Evolutionary conservation across 2,888 invertebrate species (phyloP).

Genomic region (Apamea sordens): DNA sequence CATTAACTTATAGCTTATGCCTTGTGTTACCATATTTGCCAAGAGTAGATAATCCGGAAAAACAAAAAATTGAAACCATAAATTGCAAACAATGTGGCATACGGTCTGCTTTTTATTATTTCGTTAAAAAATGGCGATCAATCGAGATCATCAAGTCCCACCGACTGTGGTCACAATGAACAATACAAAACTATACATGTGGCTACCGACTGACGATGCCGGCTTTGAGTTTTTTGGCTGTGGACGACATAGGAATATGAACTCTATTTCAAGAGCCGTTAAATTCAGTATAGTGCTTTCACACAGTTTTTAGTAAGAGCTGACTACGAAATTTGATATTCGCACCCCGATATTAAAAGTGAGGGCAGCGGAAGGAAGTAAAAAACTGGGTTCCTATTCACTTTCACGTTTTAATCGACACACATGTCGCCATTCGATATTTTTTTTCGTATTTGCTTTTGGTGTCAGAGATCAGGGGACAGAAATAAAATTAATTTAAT

Average conservation of each 20-base stretch:
- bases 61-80: slow-evolving; percentile 84
- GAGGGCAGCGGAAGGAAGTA: slow-evolving; percentile 89
- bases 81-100: slow-evolving; percentile 84
- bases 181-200: slow-evolving; percentile 86
- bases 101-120: slow-evolving; percentile 76
- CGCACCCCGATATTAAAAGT: slow-evolving; percentile 87
- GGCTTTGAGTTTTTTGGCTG: slow-evolving; percentile 70
- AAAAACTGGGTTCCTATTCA: slow-evolving; percentile 87
- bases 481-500: slow-evolving; percentile 31
- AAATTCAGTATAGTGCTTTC: slow-evolving; percentile 51
- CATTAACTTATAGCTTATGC: neutral
- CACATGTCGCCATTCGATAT: slow-evolving; percentile 79
- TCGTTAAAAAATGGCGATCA: slow-evolving; percentile 80
- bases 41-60: slow-evolving; percentile 77
- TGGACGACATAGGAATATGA: slow-evolving; percentile 59
- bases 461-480: slow-evolving; percentile 59
- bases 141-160: slow-evolving; percentile 83
- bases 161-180: slow-evolving; percentile 84
- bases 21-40: slow-evolving; percentile 12
- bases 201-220: slow-evolving; percentile 87
- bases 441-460: slow-evolving; percentile 70
- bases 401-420: slow-evolving; percentile 86
- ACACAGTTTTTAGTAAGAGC: slow-evolving; percentile 56
- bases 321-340: slow-evolving; percentile 86
- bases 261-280: slow-evolving; percentile 59